A percentile compares a stretch with the other conserved stretches of the same genome.
Evolutionary conservation across 2,888 invertebrate species (phyloP).

Genomic region (Mechanitis mazaeus): DNA sequence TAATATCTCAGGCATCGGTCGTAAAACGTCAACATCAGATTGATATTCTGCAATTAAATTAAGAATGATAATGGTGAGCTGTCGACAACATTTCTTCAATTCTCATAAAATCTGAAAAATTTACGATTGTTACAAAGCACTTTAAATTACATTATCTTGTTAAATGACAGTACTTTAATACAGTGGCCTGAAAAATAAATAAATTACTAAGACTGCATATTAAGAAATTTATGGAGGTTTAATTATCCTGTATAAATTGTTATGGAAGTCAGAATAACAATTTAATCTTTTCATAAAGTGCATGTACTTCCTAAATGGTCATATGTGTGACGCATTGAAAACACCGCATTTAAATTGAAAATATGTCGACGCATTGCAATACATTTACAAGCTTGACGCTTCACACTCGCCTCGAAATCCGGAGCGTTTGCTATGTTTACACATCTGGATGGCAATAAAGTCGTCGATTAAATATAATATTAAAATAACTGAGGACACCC

Average conservation of each 20-base stretch:
- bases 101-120: neutral
- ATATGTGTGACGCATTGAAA: constrained; percentile 9
- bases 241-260: no score
- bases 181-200: neutral
- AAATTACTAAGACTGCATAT: no score
- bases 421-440: constrained; percentile 48
- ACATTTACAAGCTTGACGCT: constrained; percentile 21
- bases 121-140: neutral
- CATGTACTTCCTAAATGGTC: neutral
- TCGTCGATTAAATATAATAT: constrained; percentile 39
- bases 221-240: no score
- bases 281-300: neutral
- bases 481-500: constrained; percentile 43
- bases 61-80: neutral
- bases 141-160: neutral
- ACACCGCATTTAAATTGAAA: constrained; percentile 33
- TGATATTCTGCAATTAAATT: constrained; percentile 52
- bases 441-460: constrained; percentile 62
- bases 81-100: constrained; percentile 2
- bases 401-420: constrained; percentile 39
- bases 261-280: neutral
- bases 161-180: constrained; percentile 1
- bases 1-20: constrained; percentile 52
- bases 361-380: constrained; percentile 39
- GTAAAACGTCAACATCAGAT: constrained; percentile 56